Evolutionary conservation across 1,140 invertebrate genomes (phyloP).

Genomic region (Lucilia sericata): DNA sequence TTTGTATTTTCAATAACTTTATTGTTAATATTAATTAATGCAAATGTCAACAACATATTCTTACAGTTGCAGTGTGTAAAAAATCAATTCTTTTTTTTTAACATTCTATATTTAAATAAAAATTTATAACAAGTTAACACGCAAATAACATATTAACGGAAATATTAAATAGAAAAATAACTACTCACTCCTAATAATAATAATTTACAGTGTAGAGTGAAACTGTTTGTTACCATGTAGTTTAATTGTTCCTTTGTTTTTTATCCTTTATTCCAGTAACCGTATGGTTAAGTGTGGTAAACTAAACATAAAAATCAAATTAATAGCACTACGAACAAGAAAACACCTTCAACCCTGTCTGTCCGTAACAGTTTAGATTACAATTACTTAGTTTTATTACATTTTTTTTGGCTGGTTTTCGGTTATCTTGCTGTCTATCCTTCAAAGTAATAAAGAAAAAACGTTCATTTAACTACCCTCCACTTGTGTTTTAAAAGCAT

Average conservation of each 20-base stretch:
- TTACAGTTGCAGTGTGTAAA: too few relatives aligned
- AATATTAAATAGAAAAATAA: not conserved
- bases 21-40: too few relatives aligned
- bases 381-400: not conserved
- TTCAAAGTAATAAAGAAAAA: slow-evolving; percentile 3
- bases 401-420: not conserved
- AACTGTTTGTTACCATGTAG: not conserved
- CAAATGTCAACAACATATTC: too few relatives aligned
- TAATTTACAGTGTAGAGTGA: not conserved
- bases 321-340: not conserved
- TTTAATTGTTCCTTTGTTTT: not conserved
- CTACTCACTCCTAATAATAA: not conserved
- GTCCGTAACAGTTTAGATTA: not conserved
- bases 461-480: not conserved
- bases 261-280: not conserved
- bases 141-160: slow-evolving; percentile 16
- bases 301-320: slow-evolving; percentile 12
- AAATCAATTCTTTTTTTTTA: not conserved
- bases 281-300: not conserved
- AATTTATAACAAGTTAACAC: not conserved
- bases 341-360: slow-evolving; percentile 3
- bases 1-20: too few relatives aligned
- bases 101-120: not conserved
- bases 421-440: not conserved
- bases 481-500: not conserved